Percentiles rank a stretch among this genome's conserved stretches.
phyloP scores from a whole-genome alignment of 1,140 invertebrate species.

The Brachionus rotundiformis region DNA sequence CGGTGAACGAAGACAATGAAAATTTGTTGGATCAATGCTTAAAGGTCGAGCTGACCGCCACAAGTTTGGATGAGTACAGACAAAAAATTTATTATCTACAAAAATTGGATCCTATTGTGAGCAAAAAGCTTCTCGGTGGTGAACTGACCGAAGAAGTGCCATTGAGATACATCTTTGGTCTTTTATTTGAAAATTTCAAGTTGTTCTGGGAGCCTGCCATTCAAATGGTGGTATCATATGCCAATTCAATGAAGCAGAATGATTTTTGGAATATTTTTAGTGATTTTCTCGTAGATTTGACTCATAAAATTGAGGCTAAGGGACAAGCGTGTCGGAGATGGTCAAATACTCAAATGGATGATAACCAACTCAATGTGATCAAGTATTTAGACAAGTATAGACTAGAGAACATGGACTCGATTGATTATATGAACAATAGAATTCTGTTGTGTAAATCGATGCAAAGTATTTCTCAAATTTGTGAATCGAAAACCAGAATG shows the following conservation, averaged over 20 bases:
- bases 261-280: constrained; percentile 79
- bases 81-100: constrained; percentile 74
- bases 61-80: constrained; percentile 74
- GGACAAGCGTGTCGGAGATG: neutral
- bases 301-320: constrained; percentile 56
- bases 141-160: constrained; percentile 63
- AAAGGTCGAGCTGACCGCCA: constrained; percentile 71
- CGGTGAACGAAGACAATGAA: neutral
- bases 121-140: constrained; percentile 56
- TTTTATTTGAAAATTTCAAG: constrained; percentile 82
- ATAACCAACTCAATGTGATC: neutral
- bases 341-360: neutral
- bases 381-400: neutral
- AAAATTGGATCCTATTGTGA: constrained; percentile 68
- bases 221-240: constrained; percentile 74
- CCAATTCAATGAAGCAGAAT: constrained; percentile 69
- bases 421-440: constrained; percentile 75
- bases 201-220: constrained; percentile 81
- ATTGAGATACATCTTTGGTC: constrained; percentile 77
- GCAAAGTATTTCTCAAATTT: constrained; percentile 72
- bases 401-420: neutral
- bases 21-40: constrained; percentile 71
- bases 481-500: constrained; percentile 77
- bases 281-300: constrained; percentile 68
- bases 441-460: constrained; percentile 78